Evolutionary conservation across 1,140 invertebrate species (phyloP), one percentile per base, ranked within the genome.

Genomic region (Habropoda laboriosa): DNA sequence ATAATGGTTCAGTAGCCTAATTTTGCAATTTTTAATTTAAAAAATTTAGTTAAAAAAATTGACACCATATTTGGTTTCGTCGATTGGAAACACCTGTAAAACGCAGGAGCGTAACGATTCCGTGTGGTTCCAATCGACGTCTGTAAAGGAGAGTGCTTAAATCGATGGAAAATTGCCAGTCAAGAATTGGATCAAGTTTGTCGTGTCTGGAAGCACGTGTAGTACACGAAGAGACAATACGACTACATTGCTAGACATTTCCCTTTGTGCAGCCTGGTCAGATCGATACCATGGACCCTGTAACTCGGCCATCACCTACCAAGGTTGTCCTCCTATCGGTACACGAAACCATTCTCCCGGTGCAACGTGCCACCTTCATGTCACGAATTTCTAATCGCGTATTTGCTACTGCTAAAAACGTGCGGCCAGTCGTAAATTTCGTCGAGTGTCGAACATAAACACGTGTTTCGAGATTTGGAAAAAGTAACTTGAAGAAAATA

Each of bases 231-330:
- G 47, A 40, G 61, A 66, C 73, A 55, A 66, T 75, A 75, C 45
- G 13, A 8, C 12, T 12, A 35, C 60, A 42, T 57, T 57, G 61
- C 32, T 32, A 55, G 63, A 77, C 70, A 73, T 64, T 84, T 63
- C 60, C 60, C 60, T 42, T 83, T 38, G 77, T 67, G 55, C 32
- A 49, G 71, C 64, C 40, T 66, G 57, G 57, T 32, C 51, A 81
- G 64, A 85, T 86, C 84, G 79, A 86, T 85, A 85, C 35, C 71
- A 40, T 57, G 84, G 63, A 55, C 82, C 79, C 47, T 61, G 70
- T 71, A 86, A 85, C 82, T 85, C 71, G 74, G 74, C 63, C 78
- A 82, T 7, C 71, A 51, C 45, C 21, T 49, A 32, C 27, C 27
- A 49, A 35, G 30, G 5, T n/a, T 7, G 12, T 4, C 60, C 32